Conservation (phyloP, 2,888 invertebrate genomes). For the Acronicta alni region DNA sequence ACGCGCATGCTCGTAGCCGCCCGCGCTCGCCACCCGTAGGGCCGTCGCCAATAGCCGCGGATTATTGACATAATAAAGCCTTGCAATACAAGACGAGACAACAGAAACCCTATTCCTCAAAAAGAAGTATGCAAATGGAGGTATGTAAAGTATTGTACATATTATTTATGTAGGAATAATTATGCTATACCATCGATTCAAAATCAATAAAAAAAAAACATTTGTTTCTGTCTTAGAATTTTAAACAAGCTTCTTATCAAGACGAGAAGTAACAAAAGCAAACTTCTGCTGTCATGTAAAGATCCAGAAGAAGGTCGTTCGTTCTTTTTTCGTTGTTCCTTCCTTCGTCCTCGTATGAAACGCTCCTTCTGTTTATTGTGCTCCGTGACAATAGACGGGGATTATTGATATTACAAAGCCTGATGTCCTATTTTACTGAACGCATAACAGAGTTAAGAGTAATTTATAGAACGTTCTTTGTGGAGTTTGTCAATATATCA, state of each 20-base stretch:
- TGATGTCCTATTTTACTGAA: constrained; percentile 28
- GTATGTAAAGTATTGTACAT: too few species aligned
- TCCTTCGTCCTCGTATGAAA: not conserved
- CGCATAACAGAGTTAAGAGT: constrained; percentile 37
- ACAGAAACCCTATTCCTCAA: not conserved
- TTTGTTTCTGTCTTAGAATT: too few species aligned
- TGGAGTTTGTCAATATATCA: constrained; percentile 37
- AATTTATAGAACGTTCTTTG: constrained; percentile 48
- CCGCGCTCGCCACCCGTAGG: constrained; percentile 42
- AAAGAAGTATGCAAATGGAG: not conserved
- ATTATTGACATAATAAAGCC: constrained; percentile 52
- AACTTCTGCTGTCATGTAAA: too few species aligned
- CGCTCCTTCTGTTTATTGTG: constrained; percentile 9
- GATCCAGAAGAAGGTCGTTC: too few species aligned
- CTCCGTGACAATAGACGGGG: constrained; percentile 5
- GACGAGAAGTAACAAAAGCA: not conserved
- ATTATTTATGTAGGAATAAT: too few species aligned
- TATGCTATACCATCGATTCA: too few species aligned
- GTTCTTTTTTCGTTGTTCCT: not conserved
- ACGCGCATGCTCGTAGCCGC: constrained; percentile 28
- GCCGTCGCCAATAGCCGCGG: constrained; percentile 39
- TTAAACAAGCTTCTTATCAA: not conserved
- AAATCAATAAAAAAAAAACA: too few species aligned
- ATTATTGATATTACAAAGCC: constrained; percentile 45
- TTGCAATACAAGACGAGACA: constrained; percentile 4